Conservation (phyloP, 2,113 vertebrate species). For the Poeciliopsis occidentalis region DNA sequence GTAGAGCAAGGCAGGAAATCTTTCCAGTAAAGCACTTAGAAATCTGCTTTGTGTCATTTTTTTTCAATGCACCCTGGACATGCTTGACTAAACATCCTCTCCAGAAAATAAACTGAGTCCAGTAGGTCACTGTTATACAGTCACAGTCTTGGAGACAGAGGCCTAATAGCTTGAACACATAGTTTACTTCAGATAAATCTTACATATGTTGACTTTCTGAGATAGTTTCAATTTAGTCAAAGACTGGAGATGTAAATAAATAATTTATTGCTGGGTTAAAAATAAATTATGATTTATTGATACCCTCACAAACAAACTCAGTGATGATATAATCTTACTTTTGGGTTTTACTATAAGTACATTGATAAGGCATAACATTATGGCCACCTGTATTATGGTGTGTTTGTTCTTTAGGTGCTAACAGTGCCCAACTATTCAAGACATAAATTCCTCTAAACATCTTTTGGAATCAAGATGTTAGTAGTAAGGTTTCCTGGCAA, state of each 20-base stretch:
- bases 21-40: slow-evolving; percentile 33
- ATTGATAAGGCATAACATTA: neutral
- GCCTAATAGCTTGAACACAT: slow-evolving; percentile 3
- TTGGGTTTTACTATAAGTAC: neutral
- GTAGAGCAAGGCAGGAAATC: slow-evolving; percentile 38
- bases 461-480: neutral
- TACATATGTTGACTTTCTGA: slow-evolving; percentile 8
- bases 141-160: slow-evolving; percentile 3
- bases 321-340: neutral
- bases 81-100: slow-evolving; percentile 59
- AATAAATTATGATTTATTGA: no score
- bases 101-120: slow-evolving; percentile 42
- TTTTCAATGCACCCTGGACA: slow-evolving; percentile 36
- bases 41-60: slow-evolving; percentile 57
- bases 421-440: neutral
- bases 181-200: slow-evolving; percentile 16
- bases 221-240: neutral
- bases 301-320: neutral
- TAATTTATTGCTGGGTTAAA: neutral
- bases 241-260: neutral
- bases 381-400: neutral
- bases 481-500: neutral
- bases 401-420: neutral
- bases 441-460: neutral
- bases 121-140: slow-evolving; percentile 22